Conservation (phyloP, 2,888 invertebrate species). For the Gymnocheta viridis region DNA sequence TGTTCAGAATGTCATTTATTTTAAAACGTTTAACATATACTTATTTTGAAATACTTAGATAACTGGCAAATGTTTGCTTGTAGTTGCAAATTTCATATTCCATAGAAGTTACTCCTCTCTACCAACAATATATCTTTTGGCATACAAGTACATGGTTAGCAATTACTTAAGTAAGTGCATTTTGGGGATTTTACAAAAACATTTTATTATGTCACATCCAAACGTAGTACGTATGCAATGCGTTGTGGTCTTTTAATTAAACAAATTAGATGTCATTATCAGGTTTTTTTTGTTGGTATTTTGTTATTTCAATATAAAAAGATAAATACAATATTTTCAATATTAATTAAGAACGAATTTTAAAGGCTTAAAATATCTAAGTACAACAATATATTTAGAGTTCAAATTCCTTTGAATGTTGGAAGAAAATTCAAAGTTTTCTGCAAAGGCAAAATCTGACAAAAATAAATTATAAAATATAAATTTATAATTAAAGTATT, state of each 20-base stretch:
- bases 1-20: conserved; percentile 69
- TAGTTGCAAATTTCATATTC: conserved; percentile 36
- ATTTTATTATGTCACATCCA: conserved; percentile 65
- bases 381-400: background rate
- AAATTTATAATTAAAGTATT: no score
- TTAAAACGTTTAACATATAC: conserved; percentile 53
- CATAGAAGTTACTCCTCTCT: conserved; percentile 1
- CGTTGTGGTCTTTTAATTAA: conserved; percentile 68
- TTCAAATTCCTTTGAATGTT: conserved; percentile 27
- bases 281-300: conserved; percentile 37
- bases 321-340: conserved; percentile 53
- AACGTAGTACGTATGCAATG: conserved; percentile 29
- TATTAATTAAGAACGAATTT: conserved; percentile 62
- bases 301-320: conserved; percentile 10
- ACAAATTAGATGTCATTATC: conserved; percentile 70
- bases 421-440: conserved; percentile 5
- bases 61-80: conserved; percentile 23
- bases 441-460: background rate
- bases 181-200: conserved; percentile 66
- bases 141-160: conserved; percentile 41
- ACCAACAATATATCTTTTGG: background rate
- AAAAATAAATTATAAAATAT: no score
- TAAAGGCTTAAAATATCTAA: conserved; percentile 39
- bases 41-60: background rate
- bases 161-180: conserved; percentile 67